Conservation (phyloP, 2,888 invertebrate species). For the Danaus chrysippus region DNA sequence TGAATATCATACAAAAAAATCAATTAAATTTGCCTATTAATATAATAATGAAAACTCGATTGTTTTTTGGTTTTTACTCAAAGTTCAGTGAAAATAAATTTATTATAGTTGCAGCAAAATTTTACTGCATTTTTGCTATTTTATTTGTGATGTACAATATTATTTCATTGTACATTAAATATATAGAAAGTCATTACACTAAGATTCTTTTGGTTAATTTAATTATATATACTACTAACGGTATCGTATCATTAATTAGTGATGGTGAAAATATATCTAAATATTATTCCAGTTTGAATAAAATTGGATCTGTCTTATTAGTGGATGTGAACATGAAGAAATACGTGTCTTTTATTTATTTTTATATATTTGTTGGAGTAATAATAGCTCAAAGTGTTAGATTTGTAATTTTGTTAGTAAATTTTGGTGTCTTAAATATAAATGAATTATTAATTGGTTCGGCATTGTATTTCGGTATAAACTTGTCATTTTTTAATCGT, state of each 20-base stretch:
- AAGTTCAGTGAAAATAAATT: constrained; percentile 1
- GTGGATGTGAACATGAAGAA: constrained; percentile 7
- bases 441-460: background rate
- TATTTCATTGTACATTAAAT: background rate
- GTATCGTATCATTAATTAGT: constrained; percentile 10
- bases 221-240: constrained; percentile 1
- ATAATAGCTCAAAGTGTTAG: background rate
- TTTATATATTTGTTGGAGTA: constrained; percentile 1
- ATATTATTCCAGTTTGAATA: constrained; percentile 8
- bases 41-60: constrained; percentile 6
- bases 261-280: constrained; percentile 14
- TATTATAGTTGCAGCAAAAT: constrained; percentile 8
- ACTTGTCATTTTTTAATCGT: constrained; percentile 4
- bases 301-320: constrained; percentile 1
- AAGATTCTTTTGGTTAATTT: background rate
- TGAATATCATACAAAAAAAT: background rate
- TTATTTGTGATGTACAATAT: background rate
- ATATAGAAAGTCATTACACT: background rate
- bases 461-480: background rate
- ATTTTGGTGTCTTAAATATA: background rate
- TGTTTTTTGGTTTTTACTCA: constrained; percentile 12
- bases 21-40: constrained; percentile 6
- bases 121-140: constrained; percentile 7
- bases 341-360: constrained; percentile 4
- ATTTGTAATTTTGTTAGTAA: background rate